These are phyloP conservation scores for Diorhabda sublineata DNA, from an alignment of 1,140 invertebrate genomes.

Conservation along the genomic window DNA sequence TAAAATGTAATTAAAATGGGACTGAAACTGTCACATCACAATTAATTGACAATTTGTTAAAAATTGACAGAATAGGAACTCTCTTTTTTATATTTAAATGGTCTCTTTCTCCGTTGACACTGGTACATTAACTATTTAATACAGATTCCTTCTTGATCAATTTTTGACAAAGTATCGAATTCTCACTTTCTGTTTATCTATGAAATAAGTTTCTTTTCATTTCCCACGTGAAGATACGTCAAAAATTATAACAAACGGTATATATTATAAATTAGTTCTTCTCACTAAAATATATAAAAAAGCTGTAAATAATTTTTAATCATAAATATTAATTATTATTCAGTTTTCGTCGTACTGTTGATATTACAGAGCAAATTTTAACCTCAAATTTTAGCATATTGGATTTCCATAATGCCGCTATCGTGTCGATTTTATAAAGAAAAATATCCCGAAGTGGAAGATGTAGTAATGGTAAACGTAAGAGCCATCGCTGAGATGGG, in stretches of 20 bases:
- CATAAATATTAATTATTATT: too few species aligned
- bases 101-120: too few species aligned
- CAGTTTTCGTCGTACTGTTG: too few species aligned
- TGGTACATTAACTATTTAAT: too few species aligned
- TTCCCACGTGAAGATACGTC: not conserved
- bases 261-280: not conserved
- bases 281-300: too few species aligned
- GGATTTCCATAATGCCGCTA: constrained; percentile 74
- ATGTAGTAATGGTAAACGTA: constrained; percentile 99
- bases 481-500: constrained; percentile 99
- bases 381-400: not conserved
- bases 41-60: constrained; percentile 1
- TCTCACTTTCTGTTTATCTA: too few species aligned
- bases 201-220: too few species aligned
- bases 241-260: not conserved
- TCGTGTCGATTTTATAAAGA: constrained; percentile 97
- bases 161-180: too few species aligned
- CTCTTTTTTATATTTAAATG: too few species aligned
- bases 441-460: constrained; percentile 97
- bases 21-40: constrained; percentile 1
- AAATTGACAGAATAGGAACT: too few species aligned
- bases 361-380: not conserved
- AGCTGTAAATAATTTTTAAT: too few species aligned
- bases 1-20: not conserved
- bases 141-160: too few species aligned